Conservation (phyloP, 2,797 vertebrate genomes). For the Arnoldichthys spilopterus region DNA sequence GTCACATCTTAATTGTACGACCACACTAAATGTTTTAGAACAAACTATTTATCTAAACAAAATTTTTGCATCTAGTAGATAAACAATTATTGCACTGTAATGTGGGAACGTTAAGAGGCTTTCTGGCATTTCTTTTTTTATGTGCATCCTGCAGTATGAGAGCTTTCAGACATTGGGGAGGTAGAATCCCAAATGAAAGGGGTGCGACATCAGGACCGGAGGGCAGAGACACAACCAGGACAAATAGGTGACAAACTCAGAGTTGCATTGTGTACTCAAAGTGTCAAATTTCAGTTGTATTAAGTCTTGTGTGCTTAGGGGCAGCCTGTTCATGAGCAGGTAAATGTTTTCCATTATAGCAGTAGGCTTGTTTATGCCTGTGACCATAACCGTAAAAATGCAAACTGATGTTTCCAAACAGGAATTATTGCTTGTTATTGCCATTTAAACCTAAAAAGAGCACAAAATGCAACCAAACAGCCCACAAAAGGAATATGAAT, state of each 20-base stretch:
- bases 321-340: neutral
- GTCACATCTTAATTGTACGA: too few species aligned
- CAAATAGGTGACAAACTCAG: conserved; percentile 3
- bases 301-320: neutral
- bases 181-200: conserved; percentile 31
- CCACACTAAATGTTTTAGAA: neutral
- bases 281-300: conserved; percentile 18
- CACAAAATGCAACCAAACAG: conserved; percentile 55
- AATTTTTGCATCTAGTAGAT: neutral
- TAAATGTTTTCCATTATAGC: conserved; percentile 7
- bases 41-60: neutral
- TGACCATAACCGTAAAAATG: neutral
- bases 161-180: conserved; percentile 50
- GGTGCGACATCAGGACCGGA: conserved; percentile 20
- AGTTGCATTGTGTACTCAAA: conserved; percentile 52
- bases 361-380: neutral
- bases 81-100: conserved; percentile 37
- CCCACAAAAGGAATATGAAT: conserved; percentile 41
- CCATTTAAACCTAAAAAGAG: conserved; percentile 21
- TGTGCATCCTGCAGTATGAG: conserved; percentile 30
- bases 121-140: conserved; percentile 12
- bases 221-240: conserved; percentile 18
- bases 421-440: neutral
- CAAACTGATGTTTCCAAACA: neutral
- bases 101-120: conserved; percentile 6